Conservation (phyloP, 1,140 invertebrate species). For the Drosophila teissieri region DNA sequence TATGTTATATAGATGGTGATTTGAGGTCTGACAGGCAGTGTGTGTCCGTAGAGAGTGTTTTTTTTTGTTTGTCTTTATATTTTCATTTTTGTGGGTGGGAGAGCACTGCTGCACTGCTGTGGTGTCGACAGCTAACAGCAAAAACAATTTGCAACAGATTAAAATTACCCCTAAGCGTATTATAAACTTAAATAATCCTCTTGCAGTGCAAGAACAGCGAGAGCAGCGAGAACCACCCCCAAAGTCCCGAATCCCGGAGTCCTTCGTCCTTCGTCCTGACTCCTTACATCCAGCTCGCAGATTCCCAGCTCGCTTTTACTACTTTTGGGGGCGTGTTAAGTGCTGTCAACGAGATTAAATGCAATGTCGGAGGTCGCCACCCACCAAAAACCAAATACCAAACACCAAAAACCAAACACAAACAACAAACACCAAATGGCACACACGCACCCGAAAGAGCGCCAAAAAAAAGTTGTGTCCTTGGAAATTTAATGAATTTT, state of each 20-base stretch:
- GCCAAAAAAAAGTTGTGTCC: conserved; percentile 69
- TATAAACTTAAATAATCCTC: conserved; percentile 83
- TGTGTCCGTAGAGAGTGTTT: not conserved
- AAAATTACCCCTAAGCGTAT: conserved; percentile 84
- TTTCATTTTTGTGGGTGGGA: not conserved
- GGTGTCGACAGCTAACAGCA: conserved; percentile 47
- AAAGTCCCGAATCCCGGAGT: not conserved
- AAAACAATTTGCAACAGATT: conserved; percentile 84
- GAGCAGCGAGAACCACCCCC: conserved; percentile 11
- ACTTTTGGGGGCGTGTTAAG: conserved; percentile 76
- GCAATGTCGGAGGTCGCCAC: conserved; percentile 78
- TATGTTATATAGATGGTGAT: conserved; percentile 73
- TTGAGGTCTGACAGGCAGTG: conserved; percentile 45
- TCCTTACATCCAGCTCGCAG: conserved; percentile 20
- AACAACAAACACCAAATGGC: not conserved
- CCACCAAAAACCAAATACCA: conserved; percentile 16
- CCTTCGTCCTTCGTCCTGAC: conserved; percentile 5
- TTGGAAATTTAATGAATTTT: conserved; percentile 83
- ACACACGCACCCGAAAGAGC: conserved; percentile 7
- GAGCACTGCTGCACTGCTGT: conserved; percentile 6
- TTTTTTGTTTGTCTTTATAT: too few species aligned
- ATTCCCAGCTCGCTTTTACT: conserved; percentile 46
- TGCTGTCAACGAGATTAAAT: conserved; percentile 83
- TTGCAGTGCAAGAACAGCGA: conserved; percentile 34
- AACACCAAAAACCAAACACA: conserved; percentile 14